A percentile compares a stretch with the other conserved stretches of the same genome.
These are phyloP conservation scores for Eurytoma californica DNA, from an alignment of 2,888 invertebrate species.

Conservation along the genomic window DNA sequence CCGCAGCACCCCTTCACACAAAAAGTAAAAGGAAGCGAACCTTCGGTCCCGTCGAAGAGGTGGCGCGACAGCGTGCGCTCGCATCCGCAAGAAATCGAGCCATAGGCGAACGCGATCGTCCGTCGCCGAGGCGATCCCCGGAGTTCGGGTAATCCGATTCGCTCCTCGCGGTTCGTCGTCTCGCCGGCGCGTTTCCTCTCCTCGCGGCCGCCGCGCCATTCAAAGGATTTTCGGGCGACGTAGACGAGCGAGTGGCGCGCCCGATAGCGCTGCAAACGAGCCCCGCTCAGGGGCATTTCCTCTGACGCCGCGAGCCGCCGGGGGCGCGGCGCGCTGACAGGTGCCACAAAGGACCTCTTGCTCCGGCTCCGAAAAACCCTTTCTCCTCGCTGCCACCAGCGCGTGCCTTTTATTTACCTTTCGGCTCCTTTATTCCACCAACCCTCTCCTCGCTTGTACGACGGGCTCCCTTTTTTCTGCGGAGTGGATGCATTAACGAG, in stretches of 20 bases:
- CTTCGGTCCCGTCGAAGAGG: too few relatives aligned
- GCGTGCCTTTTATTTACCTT: background rate
- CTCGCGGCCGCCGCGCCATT: background rate
- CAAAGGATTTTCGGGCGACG: background rate
- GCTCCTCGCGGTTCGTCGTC: constrained; percentile 36
- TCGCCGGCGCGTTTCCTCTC: background rate
- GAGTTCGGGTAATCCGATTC: constrained; percentile 40
- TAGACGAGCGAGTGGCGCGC: background rate
- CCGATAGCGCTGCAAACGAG: too few relatives aligned
- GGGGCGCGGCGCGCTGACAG: constrained; percentile 26
- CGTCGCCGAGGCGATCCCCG: constrained; percentile 21
- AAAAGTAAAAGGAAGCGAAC: too few relatives aligned
- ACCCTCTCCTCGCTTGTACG: background rate
- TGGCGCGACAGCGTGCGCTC: too few relatives aligned
- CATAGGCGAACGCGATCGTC: background rate
- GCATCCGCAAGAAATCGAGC: too few relatives aligned
- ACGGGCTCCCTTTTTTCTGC: background rate
- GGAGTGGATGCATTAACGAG: background rate
- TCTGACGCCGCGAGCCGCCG: background rate
- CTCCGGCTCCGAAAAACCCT: background rate
- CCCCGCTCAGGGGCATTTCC: constrained; percentile 27
- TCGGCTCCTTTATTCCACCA: background rate
- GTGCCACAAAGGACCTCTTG: constrained; percentile 28
- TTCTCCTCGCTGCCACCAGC: background rate
- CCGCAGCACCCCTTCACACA: too few relatives aligned